Base-by-base conservation (phyloP, 2,113 vertebrate genomes). In the Desmodus rotundus region DNA sequence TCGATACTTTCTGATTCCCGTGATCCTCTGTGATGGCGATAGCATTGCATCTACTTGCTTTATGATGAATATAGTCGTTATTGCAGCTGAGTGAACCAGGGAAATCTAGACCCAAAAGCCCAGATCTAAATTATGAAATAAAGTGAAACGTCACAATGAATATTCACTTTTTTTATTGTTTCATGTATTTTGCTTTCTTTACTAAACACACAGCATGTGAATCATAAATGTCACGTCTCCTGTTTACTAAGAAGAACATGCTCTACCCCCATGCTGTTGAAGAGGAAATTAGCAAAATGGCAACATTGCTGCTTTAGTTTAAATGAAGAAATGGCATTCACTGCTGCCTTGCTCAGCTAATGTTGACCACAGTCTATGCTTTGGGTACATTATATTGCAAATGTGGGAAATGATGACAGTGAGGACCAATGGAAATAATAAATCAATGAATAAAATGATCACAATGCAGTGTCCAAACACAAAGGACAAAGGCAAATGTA, bases 11-110 rank as follows among this genome's bases (percentile, higher is more conserved):
- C 78, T 11, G 77, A 41, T 36, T 91, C 81, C 77, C 28, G 41
- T 9, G 84, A 94, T 56, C 33, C 80, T 47, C 16, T 38, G 63
- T 43, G 72, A 15, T 93, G 85, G 17, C 45, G 81, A 24, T n/a
- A 82, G 36, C 68, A 70, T 56, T 85, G 11, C 12, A 58, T 43
- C 67, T 47, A 14, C 16, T 92, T 93, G 19, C 28, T 96, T 74
- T 76, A 54, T 33, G 31, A 63, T 68, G 58, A 93, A 43, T 45
- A 89, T 96, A 82, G 72, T 95, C 45, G 93, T 82, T 68, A 93
- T 9, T 73, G 52, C 4, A 89, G 26, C 11, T 1, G 0, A 96
- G 45, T 26, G 9, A 33, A 81, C 92, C 56, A 65, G 14, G 45
- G 63, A 83, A 95, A 36, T 93, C 47, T 77, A 54, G 86, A 90